Evolutionary conservation across 2,797 vertebrate genomes (phyloP).

Genomic region (Philypnodon macrostomus): DNA sequence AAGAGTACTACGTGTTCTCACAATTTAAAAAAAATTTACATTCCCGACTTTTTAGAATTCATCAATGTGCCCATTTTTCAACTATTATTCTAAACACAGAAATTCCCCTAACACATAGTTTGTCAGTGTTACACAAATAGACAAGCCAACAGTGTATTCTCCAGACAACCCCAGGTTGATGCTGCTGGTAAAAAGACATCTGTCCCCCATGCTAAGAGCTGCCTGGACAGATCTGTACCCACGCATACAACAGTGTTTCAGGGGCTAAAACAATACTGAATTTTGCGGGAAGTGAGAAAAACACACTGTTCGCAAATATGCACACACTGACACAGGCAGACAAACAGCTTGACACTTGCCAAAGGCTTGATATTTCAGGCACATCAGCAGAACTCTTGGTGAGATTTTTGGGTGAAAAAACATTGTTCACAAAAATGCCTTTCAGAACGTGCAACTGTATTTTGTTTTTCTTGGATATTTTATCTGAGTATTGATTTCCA

Average conservation of each 20-base stretch:
- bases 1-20: no score
- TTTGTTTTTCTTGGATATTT: neutral
- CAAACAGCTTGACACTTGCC: constrained; percentile 4
- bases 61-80: neutral
- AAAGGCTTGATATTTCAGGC: constrained; percentile 17
- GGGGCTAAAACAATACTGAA: constrained; percentile 17
- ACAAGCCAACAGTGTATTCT: constrained; percentile 19
- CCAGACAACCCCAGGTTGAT: constrained; percentile 23
- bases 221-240: constrained; percentile 32
- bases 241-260: constrained; percentile 7
- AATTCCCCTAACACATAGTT: constrained; percentile 1
- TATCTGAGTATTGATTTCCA: no score
- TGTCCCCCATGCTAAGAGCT: constrained; percentile 16
- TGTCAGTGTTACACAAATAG: constrained; percentile 9
- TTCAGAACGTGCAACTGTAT: neutral
- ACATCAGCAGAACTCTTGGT: constrained; percentile 12
- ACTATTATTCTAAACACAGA: neutral
- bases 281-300: constrained; percentile 14
- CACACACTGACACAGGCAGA: constrained; percentile 16
- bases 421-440: constrained; percentile 9
- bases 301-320: constrained; percentile 15
- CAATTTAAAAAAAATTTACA: no score
- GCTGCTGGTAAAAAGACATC: constrained; percentile 29
- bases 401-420: constrained; percentile 9
- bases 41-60: neutral